Conservation (phyloP, 2,888 invertebrate genomes). For the Orthosia incerta region DNA sequence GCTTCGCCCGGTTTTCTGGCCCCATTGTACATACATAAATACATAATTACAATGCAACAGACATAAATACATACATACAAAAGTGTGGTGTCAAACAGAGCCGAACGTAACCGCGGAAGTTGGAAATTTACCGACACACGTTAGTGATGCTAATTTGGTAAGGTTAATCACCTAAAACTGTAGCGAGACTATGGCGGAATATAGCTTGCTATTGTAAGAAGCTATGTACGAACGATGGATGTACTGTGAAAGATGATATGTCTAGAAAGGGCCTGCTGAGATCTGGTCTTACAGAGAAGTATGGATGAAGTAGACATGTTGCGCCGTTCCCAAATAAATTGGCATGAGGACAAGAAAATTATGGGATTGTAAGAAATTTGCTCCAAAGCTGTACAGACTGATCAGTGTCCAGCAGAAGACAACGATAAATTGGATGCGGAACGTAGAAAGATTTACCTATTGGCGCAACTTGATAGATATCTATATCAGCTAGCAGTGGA, state of each 20-base stretch:
- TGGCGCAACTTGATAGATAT: too few species aligned
- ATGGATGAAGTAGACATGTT: too few species aligned
- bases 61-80: slow-evolving; percentile 69
- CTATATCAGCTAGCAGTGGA: neutral
- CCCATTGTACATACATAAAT: slow-evolving; percentile 62
- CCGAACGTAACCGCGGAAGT: slow-evolving; percentile 79
- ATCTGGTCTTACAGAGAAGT: too few species aligned
- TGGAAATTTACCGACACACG: slow-evolving; percentile 68
- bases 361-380: neutral
- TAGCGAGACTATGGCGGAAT: slow-evolving; percentile 32
- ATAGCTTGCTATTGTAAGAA: slow-evolving; percentile 7
- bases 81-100: slow-evolving; percentile 79
- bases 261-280: too few species aligned
- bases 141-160: slow-evolving; percentile 73
- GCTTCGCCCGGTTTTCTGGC: slow-evolving; percentile 52
- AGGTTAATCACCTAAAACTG: slow-evolving; percentile 44
- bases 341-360: too few species aligned
- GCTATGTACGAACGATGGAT: too few species aligned
- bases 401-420: neutral
- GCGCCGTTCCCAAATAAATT: too few species aligned
- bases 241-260: too few species aligned
- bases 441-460: neutral
- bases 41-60: slow-evolving; percentile 65
- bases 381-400: neutral
- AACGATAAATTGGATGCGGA: too few species aligned